Evolutionary conservation across 2,888 invertebrate species (phyloP), one percentile per base, ranked within the genome.

Genomic region (Fragum sueziense): DNA sequence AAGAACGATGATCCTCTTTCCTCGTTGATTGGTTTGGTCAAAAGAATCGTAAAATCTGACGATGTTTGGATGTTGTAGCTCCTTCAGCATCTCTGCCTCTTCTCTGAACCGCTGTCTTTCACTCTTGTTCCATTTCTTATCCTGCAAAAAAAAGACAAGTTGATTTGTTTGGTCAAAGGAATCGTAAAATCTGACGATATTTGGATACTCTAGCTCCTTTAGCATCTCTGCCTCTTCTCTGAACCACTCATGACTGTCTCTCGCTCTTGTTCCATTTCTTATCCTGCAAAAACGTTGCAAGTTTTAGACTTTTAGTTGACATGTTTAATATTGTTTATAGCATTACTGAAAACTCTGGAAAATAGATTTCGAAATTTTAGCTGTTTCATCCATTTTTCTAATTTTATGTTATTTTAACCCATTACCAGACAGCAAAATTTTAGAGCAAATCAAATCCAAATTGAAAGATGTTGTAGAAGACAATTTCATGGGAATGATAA

Each of bases 191-290:
- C 93, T 88, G 29, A 93, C 92, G 82, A 93, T 93, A 81, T 93
- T 93, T 2, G 92, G 92, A 94, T 99, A 99, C 93, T 99, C 99
- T 34, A 99, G 95, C 88, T 98, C 98, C 94, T 99, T 99, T 90
- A 99, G 94, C 99, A 99, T 99, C 93, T 99, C 99, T 0, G 99
- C 99, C 93, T 93, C 93, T 85, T 93, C 93, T 73, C 91, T 89
- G 83, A 93, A 93, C 76, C 99, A 95, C 90, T 47, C 1, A 47
- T 1, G n/a, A 47, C n/a, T 97, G 96, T 69, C 99, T 95, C 94
- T 99, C 99, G 65, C 93, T 97, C 94, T 98, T 98, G 94, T 98
- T 98, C 85, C 99, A 95, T 94, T 99, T 98, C 95, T 98, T 98
- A 94, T 99, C 91, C 91, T 91, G 79, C 51, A 87, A 87, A 57